Percentiles rank a stretch among this genome's conserved stretches.
These are phyloP conservation scores for Aphis gossypii DNA, from an alignment of 1,140 invertebrate genomes.

Conservation along the genomic window DNA sequence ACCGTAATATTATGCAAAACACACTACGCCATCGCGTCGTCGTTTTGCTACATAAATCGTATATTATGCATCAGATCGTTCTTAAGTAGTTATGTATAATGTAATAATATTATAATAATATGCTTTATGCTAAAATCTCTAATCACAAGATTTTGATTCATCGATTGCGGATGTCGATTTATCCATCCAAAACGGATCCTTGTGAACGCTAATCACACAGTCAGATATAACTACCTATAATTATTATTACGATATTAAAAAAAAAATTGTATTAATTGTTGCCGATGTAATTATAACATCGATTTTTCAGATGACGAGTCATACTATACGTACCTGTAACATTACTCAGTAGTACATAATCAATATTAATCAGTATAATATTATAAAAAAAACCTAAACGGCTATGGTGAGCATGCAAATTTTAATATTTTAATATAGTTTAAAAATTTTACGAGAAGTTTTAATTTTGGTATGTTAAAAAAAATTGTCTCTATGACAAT, in stretches of 20 bases:
- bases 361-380: constrained; percentile 10
- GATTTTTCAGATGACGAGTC: neutral
- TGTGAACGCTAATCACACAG: neutral
- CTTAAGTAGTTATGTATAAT: neutral
- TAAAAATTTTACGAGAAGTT: too few relatives aligned
- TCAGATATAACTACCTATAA: neutral
- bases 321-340: neutral
- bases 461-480: too few relatives aligned
- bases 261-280: neutral
- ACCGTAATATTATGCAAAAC: constrained; percentile 11
- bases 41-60: neutral
- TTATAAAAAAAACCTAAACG: neutral
- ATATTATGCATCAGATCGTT: neutral
- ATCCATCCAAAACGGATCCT: neutral
- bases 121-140: neutral
- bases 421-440: neutral
- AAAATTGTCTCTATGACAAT: too few relatives aligned
- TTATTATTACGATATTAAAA: neutral
- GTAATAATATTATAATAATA: neutral
- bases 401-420: neutral
- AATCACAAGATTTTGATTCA: neutral
- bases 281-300: neutral
- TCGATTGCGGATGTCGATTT: neutral
- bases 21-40: neutral
- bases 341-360: neutral